Percentiles rank a stretch among this genome's conserved stretches.
phyloP scores from a whole-genome alignment of 1,140 invertebrate genomes.

The Drosophila insularis region DNA sequence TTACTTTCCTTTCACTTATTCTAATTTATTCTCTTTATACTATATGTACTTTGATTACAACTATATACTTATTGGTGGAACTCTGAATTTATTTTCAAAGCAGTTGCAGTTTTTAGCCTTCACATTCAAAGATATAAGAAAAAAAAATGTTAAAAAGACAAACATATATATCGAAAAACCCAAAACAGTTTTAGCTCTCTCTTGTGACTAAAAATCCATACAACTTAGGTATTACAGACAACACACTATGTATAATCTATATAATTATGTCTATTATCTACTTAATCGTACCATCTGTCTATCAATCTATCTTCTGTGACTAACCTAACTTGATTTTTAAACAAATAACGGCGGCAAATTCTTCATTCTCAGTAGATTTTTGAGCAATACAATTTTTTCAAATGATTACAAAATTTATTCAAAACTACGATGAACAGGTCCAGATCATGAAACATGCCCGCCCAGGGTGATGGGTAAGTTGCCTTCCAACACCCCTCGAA shows the following conservation, averaged over 20 bases:
- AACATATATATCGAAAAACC: slow-evolving; percentile 23
- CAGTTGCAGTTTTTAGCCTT: slow-evolving; percentile 82
- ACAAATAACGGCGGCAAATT: slow-evolving; percentile 37
- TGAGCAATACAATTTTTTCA: slow-evolving; percentile 59
- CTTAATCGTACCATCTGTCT: slow-evolving; percentile 33
- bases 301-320: slow-evolving; percentile 55
- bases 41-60: slow-evolving; percentile 22
- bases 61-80: slow-evolving; percentile 47
- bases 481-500: slow-evolving; percentile 9
- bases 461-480: slow-evolving; percentile 83
- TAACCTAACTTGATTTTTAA: slow-evolving; percentile 52
- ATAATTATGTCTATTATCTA: slow-evolving; percentile 24
- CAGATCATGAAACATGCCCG: slow-evolving; percentile 83
- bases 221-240: slow-evolving; percentile 66
- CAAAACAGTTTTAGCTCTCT: slow-evolving; percentile 68
- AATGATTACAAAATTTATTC: slow-evolving; percentile 67
- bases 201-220: slow-evolving; percentile 76
- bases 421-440: slow-evolving; percentile 80
- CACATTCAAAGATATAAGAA: slow-evolving; percentile 16
- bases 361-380: slow-evolving; percentile 25
- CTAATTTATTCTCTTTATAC: slow-evolving; percentile 29
- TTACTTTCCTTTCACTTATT: slow-evolving; percentile 68
- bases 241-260: slow-evolving; percentile 50
- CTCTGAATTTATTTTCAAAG: slow-evolving; percentile 64
- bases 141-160: neutral